These are phyloP conservation scores for Hemiprocne comata DNA, from an alignment of 2,113 vertebrate species.

Conservation along the genomic window DNA sequence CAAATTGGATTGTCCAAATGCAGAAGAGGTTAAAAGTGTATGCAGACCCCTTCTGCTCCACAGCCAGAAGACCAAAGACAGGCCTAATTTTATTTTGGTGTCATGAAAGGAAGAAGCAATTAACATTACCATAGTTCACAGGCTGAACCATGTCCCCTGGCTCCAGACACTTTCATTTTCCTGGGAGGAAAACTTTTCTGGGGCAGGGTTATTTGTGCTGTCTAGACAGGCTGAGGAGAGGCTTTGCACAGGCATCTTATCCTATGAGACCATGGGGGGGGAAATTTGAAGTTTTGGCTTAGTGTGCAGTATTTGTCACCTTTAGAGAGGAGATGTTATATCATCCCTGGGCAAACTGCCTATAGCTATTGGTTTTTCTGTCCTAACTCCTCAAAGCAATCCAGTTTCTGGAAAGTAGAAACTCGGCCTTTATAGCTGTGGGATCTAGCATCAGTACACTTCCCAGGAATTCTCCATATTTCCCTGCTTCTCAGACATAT, in stretches of 20 bases:
- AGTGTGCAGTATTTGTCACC: not conserved
- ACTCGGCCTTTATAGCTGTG: not conserved
- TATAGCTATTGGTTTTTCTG: not conserved
- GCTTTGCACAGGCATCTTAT: not conserved
- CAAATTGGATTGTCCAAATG: not conserved
- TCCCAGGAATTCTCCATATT: not conserved
- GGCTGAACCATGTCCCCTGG: not conserved
- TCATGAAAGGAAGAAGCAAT: not conserved
- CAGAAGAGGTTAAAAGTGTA: not conserved
- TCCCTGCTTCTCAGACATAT: not conserved
- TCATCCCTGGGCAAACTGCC: not conserved
- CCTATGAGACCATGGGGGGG: not conserved
- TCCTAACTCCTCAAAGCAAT: not conserved
- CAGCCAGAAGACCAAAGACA: not conserved
- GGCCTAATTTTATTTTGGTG: not conserved
- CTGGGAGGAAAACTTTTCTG: not conserved
- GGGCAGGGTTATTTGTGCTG: not conserved
- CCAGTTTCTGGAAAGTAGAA: not conserved
- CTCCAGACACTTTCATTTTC: not conserved
- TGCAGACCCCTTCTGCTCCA: not conserved
- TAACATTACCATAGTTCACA: not conserved
- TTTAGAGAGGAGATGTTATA: not conserved
- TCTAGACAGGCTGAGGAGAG: not conserved
- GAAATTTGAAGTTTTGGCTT: not conserved
- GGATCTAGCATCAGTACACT: not conserved